Evolutionary conservation across 1,140 invertebrate genomes (phyloP), one percentile per base, ranked within the genome.

Genomic region (Chrysomallon squamiferum): DNA sequence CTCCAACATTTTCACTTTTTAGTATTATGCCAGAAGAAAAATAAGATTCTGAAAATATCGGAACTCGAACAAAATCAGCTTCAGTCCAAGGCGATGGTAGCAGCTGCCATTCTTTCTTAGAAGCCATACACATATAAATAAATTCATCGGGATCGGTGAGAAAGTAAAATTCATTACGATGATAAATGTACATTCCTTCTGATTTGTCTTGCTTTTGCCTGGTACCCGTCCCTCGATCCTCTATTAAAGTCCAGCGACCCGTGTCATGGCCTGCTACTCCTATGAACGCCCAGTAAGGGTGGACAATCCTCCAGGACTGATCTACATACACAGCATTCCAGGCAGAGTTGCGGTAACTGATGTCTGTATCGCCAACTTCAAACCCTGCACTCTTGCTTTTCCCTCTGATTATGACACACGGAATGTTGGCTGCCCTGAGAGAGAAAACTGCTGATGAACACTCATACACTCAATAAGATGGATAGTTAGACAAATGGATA

Each of bases 361-460:
- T 20, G 22, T 63, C 50, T 18, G 22, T 35, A n/a, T 65, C 60
- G 2, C 73, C 73, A 18, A 71, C 61, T 80, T 96, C 94, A 84
- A 98, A 98, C 52, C 95, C 95, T 2, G 95, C 96, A 45, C 95
- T 96, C 84, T 99, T 99, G 52, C 93, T 96, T 85, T 97, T 97
- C 15, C 97, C 97, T 85, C 97, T 97, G 77, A 98, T 97, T 9
- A 98, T 95, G 6, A 98, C 95, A 85, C 96, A 98, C 82, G 98
- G 96, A 15, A 99, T 87, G 71, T 95, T 95, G 1, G 95, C 96
- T 83, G 97, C 97, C 86, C 95, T 96, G 62, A 30, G 64, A 66
- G 82, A 61, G 86, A 85, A 54, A 69, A 13, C 22, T 38, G n/a
- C n/a, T n/a, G n/a, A n/a, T n/a, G n/a, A n/a, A n/a, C n/a, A n/a